Evolutionary conservation across 2,113 vertebrate species (phyloP).

Genomic region (Phylloscopus trochiloides): DNA sequence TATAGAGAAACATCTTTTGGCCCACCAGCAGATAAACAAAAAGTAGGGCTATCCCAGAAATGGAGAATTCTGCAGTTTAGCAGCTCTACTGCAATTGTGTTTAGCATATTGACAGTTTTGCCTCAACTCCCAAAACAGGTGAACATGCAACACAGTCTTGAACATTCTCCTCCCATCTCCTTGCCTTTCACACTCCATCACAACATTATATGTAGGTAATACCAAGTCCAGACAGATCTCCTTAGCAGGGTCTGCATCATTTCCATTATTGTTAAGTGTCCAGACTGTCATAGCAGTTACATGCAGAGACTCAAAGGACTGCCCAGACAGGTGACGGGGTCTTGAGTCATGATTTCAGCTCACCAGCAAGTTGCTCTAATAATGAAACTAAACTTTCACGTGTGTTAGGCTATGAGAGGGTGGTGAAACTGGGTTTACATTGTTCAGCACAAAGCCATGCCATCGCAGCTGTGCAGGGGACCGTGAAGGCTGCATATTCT

Average conservation of each 20-base stretch:
- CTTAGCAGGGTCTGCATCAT: neutral
- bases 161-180: neutral
- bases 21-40: neutral
- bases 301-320: neutral
- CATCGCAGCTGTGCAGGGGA: rapidly evolving
- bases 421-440: neutral
- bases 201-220: neutral
- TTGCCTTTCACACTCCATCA: neutral
- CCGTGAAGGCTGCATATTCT: neutral
- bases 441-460: neutral
- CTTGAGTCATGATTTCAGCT: neutral
- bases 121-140: neutral
- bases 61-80: neutral
- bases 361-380: neutral
- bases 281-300: neutral
- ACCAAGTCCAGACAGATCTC: neutral
- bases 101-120: neutral
- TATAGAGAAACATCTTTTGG: neutral
- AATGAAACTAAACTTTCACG: neutral
- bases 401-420: neutral
- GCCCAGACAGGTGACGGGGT: neutral
- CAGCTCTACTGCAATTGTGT: neutral
- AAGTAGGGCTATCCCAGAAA: neutral
- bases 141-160: neutral
- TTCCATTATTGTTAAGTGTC: neutral